Evolutionary conservation across 2,113 vertebrate species (phyloP).

Genomic region (Chlorocebus sabaeus): DNA sequence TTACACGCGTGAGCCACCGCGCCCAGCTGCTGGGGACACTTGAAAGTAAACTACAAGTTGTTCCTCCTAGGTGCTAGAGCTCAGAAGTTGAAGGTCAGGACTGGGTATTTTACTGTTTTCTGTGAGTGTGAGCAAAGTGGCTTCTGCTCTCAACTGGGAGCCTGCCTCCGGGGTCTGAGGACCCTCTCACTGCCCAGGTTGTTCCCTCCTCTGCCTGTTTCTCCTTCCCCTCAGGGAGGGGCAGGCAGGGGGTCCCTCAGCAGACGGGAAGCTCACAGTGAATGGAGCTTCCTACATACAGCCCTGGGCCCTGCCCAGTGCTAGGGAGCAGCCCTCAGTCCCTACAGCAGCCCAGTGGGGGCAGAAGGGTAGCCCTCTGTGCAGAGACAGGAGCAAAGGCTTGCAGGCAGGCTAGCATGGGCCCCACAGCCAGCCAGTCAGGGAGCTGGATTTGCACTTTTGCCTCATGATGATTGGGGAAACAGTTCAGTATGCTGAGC

Average conservation of each 20-base stretch:
- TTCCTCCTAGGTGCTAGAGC: background rate
- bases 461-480: background rate
- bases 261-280: background rate
- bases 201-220: background rate
- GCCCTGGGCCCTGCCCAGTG: background rate
- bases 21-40: too few species aligned
- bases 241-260: background rate
- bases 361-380: background rate
- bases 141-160: background rate
- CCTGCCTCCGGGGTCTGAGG: background rate
- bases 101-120: background rate
- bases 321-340: background rate
- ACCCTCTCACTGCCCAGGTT: background rate
- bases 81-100: background rate
- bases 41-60: background rate
- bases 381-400: background rate
- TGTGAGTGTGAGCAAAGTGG: background rate
- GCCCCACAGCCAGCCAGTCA: background rate
- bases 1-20: too few species aligned
- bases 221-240: background rate
- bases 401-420: background rate
- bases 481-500: background rate
- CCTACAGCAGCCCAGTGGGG: background rate
- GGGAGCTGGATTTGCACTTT: background rate
- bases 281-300: background rate